A percentile compares a stretch with the other conserved stretches of the same genome.
These are phyloP conservation scores for Atta cephalotes DNA, from an alignment of 1,140 invertebrate genomes.

Conservation along the genomic window DNA sequence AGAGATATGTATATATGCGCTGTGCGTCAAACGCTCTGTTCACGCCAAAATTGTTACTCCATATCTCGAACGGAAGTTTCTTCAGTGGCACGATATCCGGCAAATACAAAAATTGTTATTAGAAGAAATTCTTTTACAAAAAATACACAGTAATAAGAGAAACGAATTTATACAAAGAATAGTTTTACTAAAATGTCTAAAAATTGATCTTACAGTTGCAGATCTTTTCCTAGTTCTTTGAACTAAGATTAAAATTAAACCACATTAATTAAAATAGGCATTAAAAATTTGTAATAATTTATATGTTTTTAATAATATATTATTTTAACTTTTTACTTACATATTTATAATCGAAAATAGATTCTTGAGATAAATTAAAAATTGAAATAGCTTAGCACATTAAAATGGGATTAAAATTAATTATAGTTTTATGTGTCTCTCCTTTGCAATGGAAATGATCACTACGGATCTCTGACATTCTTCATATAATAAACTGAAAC, in stretches of 20 bases:
- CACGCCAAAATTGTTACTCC: slow-evolving; percentile 20
- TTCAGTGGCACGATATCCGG: not conserved
- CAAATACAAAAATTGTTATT: not conserved
- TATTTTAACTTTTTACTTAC: not conserved
- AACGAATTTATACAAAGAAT: not conserved
- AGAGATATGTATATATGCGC: not conserved
- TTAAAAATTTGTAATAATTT: not conserved
- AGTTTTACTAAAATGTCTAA: no score
- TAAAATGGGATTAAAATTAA: not conserved
- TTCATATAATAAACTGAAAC: not conserved
- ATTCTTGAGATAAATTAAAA: slow-evolving; percentile 4
- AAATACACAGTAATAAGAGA: not conserved
- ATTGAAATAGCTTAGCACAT: not conserved
- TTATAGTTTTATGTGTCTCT: not conserved
- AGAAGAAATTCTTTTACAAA: not conserved
- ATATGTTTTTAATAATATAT: not conserved
- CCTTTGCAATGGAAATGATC: not conserved
- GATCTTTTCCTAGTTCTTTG: no score
- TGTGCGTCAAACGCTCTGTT: slow-evolving; percentile 2
- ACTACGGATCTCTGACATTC: not conserved
- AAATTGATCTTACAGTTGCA: no score
- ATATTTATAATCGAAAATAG: not conserved
- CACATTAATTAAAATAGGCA: no score
- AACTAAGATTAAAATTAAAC: no score
- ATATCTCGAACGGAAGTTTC: slow-evolving; percentile 1